Conservation (phyloP, 92 coral and sea anemone species). For the Blastomussa wellsi region DNA sequence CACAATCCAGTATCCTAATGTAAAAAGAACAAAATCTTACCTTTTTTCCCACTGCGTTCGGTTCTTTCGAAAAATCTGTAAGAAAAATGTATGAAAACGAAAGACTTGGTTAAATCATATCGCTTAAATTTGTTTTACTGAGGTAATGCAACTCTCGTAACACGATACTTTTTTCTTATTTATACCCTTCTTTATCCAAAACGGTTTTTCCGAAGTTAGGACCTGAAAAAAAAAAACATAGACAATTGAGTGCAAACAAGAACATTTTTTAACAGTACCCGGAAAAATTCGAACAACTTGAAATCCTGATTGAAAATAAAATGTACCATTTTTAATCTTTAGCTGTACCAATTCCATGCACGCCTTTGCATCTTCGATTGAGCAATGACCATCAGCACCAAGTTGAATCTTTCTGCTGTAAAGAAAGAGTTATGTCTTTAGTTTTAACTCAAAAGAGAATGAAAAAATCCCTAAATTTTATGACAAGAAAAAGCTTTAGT, state of each 20-base stretch:
- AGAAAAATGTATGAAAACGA: too few relatives aligned
- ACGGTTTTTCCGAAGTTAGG: conserved; percentile 39
- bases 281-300: not conserved
- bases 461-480: not conserved
- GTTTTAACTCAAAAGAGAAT: not conserved
- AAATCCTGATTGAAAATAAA: not conserved
- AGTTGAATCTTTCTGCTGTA: conserved; percentile 80
- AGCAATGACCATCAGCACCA: conserved; percentile 79
- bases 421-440: not conserved
- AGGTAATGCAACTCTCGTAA: too few relatives aligned
- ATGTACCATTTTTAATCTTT: conserved; percentile 74
- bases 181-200: conserved; percentile 50
- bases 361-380: conserved; percentile 91
- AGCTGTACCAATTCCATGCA: conserved; percentile 88
- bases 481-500: too few relatives aligned
- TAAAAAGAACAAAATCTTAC: conserved; percentile 1
- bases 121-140: too few relatives aligned
- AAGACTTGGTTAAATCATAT: too few relatives aligned
- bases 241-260: not conserved
- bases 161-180: not conserved
- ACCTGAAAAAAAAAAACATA: conserved; percentile 26
- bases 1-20: too few relatives aligned
- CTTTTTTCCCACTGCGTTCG: conserved; percentile 25
- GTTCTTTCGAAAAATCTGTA: conserved; percentile 48
- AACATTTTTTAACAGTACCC: not conserved